Base-by-base conservation (phyloP, 1,140 invertebrate genomes). In the Microvelia longipes region DNA sequence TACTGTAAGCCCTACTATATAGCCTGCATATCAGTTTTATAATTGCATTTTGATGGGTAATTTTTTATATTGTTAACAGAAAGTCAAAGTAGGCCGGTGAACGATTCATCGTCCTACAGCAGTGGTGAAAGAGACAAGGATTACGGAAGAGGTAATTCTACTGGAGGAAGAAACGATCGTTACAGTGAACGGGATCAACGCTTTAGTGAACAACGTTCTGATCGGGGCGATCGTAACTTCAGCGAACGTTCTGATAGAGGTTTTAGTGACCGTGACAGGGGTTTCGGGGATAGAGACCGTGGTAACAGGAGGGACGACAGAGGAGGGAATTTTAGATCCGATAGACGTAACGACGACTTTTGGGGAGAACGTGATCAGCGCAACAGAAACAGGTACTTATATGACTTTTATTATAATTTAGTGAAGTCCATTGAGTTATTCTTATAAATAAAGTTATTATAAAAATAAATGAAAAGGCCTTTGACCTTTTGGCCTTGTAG, bases 161-260 rank as follows among this genome's bases (percentile, higher is more conserved):
- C 69, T 26, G 61, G 70, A 0, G 50, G 65, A 1, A n/a, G n/a
- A n/a, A 28, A 29, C 29, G 65, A 5, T 64, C 2, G 62, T 64
- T 11, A 15, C 15, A 64, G 62, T 5, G 35, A 50, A 19, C 5
- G 35, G 35, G 35, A 50, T 50, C n/a, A n/a, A n/a, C 35, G 35
- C 19, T 50, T 50, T 50, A 63, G 69, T 35, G 29, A 66, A 24
- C 28, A 50, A n/a, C 66, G 63, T 13, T 1, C 64, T 2, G 61
- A 65, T 26, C 14, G 28, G 61, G 72, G 72, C 27, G 67, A 71
- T 29, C 68, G 68, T 29, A 28, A 71, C 26, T 35, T 11, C 35
- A 50, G 70, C 1, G 72, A 81, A 76, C 80, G 83, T 77, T 80
- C 79, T 75, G 80, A 76, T 62, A 76, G 78, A 74, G 75, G 78